Percentiles rank a stretch among this genome's conserved stretches.
Evolutionary conservation across 2,797 vertebrate species (phyloP).

Genomic region (Okamejei kenojei): DNA sequence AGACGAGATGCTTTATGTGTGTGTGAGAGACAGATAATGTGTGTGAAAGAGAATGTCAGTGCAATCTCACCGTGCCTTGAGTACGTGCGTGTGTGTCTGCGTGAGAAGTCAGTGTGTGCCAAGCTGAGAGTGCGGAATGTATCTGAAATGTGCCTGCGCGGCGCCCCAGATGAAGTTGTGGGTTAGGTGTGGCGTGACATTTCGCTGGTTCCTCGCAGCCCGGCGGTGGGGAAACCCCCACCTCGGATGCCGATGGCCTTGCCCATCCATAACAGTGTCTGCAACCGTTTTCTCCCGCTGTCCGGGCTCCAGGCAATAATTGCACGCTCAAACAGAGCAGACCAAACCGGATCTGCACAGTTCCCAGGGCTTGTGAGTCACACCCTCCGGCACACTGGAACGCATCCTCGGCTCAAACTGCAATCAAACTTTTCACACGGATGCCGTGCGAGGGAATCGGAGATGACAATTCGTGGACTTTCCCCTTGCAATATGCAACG

Average conservation of each 20-base stretch:
- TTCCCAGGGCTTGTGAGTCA: slow-evolving; percentile 42
- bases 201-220: too few relatives aligned
- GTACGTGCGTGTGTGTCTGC: neutral
- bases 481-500: neutral
- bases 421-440: neutral
- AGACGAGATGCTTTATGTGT: too few relatives aligned
- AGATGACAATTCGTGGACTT: neutral
- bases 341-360: neutral
- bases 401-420: too few relatives aligned
- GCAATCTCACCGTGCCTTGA: neutral
- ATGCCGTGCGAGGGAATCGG: neutral
- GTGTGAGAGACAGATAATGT: too few relatives aligned
- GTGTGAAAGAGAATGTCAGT: too few relatives aligned
- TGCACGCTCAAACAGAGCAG: neutral
- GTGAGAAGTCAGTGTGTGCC: neutral
- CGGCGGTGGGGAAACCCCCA: slow-evolving; percentile 49
- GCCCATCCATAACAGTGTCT: slow-evolving; percentile 72
- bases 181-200: neutral
- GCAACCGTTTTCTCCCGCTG: slow-evolving; percentile 63
- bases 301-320: slow-evolving; percentile 58
- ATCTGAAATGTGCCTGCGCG: neutral
- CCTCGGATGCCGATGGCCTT: slow-evolving; percentile 49
- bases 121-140: too few relatives aligned
- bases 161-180: neutral
- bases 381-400: slow-evolving; percentile 42